These are phyloP conservation scores for Limnephilus rhombicus DNA, from an alignment of 2,888 invertebrate genomes.

Conservation along the genomic window DNA sequence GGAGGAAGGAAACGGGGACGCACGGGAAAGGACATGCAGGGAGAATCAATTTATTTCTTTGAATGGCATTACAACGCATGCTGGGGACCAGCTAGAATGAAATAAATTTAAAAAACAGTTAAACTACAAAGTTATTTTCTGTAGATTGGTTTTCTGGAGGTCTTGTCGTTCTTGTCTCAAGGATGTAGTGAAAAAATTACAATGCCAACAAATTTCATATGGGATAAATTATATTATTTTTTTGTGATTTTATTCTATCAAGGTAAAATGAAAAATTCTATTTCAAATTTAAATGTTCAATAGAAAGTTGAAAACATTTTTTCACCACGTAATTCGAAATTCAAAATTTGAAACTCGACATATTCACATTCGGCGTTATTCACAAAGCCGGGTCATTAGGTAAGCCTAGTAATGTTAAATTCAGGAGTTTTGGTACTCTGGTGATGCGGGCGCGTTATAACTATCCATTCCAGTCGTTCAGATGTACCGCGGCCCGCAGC, in stretches of 20 bases:
- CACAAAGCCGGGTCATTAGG: not conserved
- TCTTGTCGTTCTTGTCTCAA: not conserved
- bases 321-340: not conserved
- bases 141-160: no score
- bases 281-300: not conserved
- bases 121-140: no score
- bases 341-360: not conserved
- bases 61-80: no score
- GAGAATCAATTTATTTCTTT: no score
- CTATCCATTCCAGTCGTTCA: constrained; percentile 17
- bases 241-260: not conserved
- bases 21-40: no score
- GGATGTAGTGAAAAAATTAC: not conserved
- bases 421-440: not conserved
- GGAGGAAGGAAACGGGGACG: no score
- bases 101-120: no score
- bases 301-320: not conserved
- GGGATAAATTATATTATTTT: not conserved
- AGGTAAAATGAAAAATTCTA: not conserved
- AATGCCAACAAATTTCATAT: not conserved
- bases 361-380: not conserved
- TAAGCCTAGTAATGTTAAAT: not conserved
- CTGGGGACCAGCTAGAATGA: no score
- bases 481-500: not conserved
- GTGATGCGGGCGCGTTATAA: not conserved